These are phyloP conservation scores for Sterna hirundo DNA, from an alignment of 2,113 vertebrate genomes.

Conservation along the genomic window DNA sequence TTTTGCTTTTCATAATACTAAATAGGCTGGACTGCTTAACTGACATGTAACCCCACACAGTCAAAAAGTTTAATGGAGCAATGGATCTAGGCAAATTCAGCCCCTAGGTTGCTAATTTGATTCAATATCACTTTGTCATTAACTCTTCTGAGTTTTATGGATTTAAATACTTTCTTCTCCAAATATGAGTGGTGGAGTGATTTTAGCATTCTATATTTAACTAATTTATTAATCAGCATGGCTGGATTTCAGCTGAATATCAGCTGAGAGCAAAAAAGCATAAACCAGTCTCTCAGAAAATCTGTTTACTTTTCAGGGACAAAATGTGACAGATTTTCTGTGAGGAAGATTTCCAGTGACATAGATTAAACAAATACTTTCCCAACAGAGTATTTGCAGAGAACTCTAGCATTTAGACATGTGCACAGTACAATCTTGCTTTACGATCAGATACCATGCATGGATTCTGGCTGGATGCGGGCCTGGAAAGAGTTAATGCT, in stretches of 20 bases:
- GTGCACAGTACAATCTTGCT: neutral
- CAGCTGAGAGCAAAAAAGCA: neutral
- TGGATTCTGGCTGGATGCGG: neutral
- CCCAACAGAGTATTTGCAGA: neutral
- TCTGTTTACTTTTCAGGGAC: neutral
- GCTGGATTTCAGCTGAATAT: neutral
- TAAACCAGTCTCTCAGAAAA: neutral
- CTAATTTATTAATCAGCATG: neutral
- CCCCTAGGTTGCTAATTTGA: neutral
- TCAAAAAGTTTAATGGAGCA: neutral
- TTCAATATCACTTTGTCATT: constrained; percentile 12
- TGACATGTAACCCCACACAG: neutral
- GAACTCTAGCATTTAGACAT: neutral
- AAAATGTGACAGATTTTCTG: neutral
- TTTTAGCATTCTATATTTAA: neutral
- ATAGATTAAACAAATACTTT: neutral
- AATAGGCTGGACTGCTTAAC: neutral
- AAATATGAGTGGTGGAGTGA: neutral
- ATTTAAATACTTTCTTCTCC: neutral
- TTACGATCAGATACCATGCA: neutral
- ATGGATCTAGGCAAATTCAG: neutral
- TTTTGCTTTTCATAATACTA: neutral
- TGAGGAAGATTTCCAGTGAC: neutral
- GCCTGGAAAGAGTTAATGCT: neutral
- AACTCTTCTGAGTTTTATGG: neutral